Percentiles rank a stretch among this genome's conserved stretches.
Evolutionary conservation across 2,113 vertebrate genomes (phyloP).

Genomic region (Fulica atra): DNA sequence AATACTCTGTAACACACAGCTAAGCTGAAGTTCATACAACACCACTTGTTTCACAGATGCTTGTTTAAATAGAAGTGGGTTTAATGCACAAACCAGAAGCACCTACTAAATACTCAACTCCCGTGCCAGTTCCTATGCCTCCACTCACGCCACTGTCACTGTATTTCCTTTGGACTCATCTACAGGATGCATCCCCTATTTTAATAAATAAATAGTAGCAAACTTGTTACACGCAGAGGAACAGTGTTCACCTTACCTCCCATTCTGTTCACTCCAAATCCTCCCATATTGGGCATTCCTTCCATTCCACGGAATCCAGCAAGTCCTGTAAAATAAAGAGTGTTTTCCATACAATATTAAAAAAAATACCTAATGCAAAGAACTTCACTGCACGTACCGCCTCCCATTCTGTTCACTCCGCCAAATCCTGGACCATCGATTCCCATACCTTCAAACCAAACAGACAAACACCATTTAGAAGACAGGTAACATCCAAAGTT

Average conservation of each 20-base stretch:
- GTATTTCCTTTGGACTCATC: constrained; percentile 49
- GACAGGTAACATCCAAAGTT: neutral
- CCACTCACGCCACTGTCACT: neutral
- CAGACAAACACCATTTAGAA: constrained; percentile 46
- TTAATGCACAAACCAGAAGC: neutral
- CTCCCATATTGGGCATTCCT: constrained; percentile 89
- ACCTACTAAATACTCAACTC: constrained; percentile 25
- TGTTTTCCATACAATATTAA: constrained; percentile 25
- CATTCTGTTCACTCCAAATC: constrained; percentile 91
- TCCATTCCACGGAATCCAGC: constrained; percentile 90
- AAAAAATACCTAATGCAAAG: neutral
- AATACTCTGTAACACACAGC: neutral
- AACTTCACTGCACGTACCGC: constrained; percentile 76
- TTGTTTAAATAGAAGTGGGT: neutral
- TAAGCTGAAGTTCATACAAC: neutral
- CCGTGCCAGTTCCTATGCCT: neutral
- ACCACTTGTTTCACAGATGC: neutral
- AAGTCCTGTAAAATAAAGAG: constrained; percentile 80
- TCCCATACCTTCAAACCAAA: constrained; percentile 82
- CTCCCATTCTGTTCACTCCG: constrained; percentile 90
- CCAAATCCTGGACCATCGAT: constrained; percentile 91
- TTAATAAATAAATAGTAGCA: neutral
- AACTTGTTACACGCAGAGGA: neutral
- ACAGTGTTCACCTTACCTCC: constrained; percentile 81
- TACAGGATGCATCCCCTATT: constrained; percentile 19